Conservation (phyloP, 2,797 vertebrate species). For the Odontamblyopus rebecca region DNA sequence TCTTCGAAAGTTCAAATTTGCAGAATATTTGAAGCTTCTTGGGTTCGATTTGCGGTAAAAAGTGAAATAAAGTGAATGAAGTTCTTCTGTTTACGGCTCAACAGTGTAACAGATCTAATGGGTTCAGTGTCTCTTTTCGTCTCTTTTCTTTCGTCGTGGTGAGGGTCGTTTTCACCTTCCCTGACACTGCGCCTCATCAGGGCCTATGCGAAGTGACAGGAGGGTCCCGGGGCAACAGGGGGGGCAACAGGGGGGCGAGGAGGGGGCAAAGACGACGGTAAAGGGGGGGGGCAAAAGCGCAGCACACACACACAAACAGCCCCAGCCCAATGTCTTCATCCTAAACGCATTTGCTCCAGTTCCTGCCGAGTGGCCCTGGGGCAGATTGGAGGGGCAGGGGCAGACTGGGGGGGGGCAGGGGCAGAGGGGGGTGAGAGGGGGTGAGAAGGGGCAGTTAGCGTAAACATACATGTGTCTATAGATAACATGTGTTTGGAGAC, state of each 20-base stretch:
- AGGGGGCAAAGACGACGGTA: background rate
- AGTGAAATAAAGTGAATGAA: too few relatives aligned
- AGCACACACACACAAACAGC: slow-evolving; percentile 8
- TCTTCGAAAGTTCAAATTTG: too few relatives aligned
- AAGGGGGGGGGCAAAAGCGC: background rate
- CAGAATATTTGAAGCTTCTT: too few relatives aligned
- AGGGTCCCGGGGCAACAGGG: background rate
- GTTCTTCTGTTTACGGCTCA: too few relatives aligned
- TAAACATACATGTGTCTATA: slow-evolving; percentile 62
- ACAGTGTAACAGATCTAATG: too few relatives aligned
- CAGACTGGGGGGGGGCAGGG: slow-evolving; percentile 71
- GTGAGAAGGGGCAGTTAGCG: slow-evolving; percentile 60
- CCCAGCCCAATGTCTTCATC: slow-evolving; percentile 84
- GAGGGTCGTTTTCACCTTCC: background rate
- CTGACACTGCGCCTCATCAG: background rate
- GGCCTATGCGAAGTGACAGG: background rate
- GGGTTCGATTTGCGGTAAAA: too few relatives aligned
- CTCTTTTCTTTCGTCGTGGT: too few relatives aligned
- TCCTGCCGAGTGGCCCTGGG: slow-evolving; percentile 88
- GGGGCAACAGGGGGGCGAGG: background rate
- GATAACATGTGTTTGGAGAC: slow-evolving; percentile 10
- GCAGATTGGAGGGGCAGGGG: slow-evolving; percentile 72
- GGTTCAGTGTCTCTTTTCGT: too few relatives aligned
- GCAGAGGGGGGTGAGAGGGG: slow-evolving; percentile 40
- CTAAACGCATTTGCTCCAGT: slow-evolving; percentile 98